These are phyloP conservation scores for Jacana jacana DNA, from an alignment of 2,113 vertebrate genomes.

Conservation along the genomic window DNA sequence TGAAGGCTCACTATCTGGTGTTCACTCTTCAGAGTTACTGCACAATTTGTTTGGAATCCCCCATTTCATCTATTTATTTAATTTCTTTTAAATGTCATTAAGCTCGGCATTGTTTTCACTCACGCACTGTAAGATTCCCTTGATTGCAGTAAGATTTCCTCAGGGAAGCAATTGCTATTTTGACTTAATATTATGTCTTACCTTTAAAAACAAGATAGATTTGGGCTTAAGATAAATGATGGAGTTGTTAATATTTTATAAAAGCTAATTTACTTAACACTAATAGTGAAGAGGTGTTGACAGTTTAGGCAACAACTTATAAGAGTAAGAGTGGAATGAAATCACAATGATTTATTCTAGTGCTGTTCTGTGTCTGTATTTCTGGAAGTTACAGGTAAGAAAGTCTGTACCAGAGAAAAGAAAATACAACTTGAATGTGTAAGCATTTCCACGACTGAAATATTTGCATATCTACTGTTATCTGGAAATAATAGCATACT, in stretches of 20 bases:
- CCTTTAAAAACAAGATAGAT: not conserved
- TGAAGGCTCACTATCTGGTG: not conserved
- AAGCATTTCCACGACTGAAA: not conserved
- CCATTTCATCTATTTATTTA: not conserved
- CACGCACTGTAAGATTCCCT: not conserved
- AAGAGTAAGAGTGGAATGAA: not conserved
- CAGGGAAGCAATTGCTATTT: not conserved
- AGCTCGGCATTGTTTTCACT: not conserved
- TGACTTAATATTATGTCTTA: not conserved
- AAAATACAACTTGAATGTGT: not conserved
- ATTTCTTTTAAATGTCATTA: not conserved
- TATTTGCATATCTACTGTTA: not conserved
- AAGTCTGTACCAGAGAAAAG: not conserved
- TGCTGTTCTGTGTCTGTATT: not conserved
- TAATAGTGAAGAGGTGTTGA: not conserved
- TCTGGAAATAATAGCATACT: not conserved
- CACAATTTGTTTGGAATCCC: not conserved
- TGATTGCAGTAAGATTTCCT: not conserved
- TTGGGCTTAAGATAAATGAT: not conserved
- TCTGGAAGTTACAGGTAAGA: not conserved
- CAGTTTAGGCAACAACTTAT: not conserved
- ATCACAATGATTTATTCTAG: not conserved
- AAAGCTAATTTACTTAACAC: constrained; percentile 4
- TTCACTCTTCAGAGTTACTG: not conserved
- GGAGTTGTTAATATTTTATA: not conserved